A percentile compares a stretch with the other conserved stretches of the same genome.
These are phyloP conservation scores for Probosciger aterrimus DNA, from an alignment of 2,113 vertebrate genomes.

Conservation along the genomic window DNA sequence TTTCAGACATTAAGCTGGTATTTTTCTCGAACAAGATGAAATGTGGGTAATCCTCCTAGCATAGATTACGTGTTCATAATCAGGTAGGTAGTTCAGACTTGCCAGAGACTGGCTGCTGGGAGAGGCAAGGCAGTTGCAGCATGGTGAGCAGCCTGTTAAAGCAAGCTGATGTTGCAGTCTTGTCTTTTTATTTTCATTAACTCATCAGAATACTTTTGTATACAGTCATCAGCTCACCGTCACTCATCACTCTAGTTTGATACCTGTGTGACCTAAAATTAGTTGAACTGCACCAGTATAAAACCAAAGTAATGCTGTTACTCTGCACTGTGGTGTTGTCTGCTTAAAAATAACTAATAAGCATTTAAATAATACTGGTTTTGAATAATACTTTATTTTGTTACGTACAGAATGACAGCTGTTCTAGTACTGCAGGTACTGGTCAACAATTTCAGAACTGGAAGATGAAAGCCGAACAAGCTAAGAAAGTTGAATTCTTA, in stretches of 20 bases:
- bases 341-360: neutral
- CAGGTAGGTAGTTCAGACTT: too few species aligned
- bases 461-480: slow-evolving; percentile 64
- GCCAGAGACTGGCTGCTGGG: fast-evolving
- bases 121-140: neutral
- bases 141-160: neutral
- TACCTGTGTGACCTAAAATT: neutral
- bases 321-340: neutral
- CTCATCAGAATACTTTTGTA: neutral
- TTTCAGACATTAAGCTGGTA: neutral
- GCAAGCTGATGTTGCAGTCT: neutral
- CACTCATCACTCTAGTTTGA: neutral
- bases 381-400: slow-evolving; percentile 10
- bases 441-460: slow-evolving; percentile 47
- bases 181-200: neutral
- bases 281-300: fast-evolving
- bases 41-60: too few species aligned
- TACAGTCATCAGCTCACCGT: neutral
- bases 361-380: neutral
- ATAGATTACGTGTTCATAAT: fast-evolving
- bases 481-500: slow-evolving; percentile 78
- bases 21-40: neutral
- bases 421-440: slow-evolving; percentile 42
- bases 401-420: slow-evolving; percentile 59
- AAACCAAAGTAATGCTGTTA: neutral